phyloP scores from a whole-genome alignment of 2,888 invertebrate species.

The Osmoderma eremita region DNA sequence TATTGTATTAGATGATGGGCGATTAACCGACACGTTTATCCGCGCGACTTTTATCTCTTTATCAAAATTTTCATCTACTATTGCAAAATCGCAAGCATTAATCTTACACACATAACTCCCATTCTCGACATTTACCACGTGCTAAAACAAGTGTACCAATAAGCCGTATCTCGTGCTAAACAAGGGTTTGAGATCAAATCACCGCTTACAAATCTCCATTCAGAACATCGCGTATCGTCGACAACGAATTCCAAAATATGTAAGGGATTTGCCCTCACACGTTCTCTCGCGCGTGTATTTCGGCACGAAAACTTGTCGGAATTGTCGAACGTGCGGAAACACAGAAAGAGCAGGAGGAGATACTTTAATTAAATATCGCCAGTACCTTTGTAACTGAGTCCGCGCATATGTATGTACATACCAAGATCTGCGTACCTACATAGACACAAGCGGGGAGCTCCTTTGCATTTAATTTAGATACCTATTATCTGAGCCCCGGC shows the following conservation, averaged over 20 bases:
- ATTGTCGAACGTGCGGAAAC: constrained; percentile 26
- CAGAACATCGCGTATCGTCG: constrained; percentile 2
- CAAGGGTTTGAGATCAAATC: background rate
- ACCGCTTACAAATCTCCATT: background rate
- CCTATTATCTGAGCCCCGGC: constrained; percentile 24
- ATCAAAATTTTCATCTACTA: too few relatives aligned
- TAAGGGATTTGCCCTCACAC: constrained; percentile 13
- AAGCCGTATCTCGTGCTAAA: background rate
- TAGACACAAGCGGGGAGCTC: constrained; percentile 16
- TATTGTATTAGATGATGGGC: too few relatives aligned
- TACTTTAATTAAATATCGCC: constrained; percentile 34
- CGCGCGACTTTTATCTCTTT: too few relatives aligned
- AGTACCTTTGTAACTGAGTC: constrained; percentile 28
- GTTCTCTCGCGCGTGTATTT: background rate
- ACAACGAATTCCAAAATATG: constrained; percentile 17
- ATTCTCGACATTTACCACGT: too few relatives aligned
- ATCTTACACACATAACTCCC: too few relatives aligned
- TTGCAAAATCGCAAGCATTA: too few relatives aligned
- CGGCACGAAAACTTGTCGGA: constrained; percentile 28
- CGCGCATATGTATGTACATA: constrained; percentile 6
- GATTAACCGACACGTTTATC: too few relatives aligned
- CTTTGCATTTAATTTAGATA: constrained; percentile 36
- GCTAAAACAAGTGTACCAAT: too few relatives aligned
- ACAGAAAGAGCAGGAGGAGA: constrained; percentile 18
- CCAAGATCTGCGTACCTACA: constrained; percentile 5